Conservation (phyloP, 35 echinoderm and acorn worm species). For the Lytechinus variegatus region DNA sequence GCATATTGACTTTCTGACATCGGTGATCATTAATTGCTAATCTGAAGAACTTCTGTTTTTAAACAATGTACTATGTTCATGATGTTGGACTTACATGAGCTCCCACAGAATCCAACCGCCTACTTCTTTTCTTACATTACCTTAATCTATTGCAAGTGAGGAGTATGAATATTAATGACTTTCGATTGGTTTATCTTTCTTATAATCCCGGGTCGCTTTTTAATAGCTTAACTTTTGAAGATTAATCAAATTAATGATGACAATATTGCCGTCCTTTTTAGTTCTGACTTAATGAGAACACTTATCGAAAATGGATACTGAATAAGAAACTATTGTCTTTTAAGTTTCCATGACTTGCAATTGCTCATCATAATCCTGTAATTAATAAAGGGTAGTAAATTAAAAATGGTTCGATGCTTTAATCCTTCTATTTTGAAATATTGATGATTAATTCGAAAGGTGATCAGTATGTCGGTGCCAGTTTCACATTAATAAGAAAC, state of each 20-base stretch:
- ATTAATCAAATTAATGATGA: conserved; percentile 7
- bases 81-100: no score
- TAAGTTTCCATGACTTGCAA: background rate
- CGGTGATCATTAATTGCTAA: background rate
- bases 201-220: background rate
- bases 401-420: background rate
- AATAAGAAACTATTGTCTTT: background rate
- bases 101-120: background rate
- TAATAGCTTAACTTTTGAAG: background rate
- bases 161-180: background rate
- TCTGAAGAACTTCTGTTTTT: background rate
- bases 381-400: background rate
- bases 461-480: no score
- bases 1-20: background rate
- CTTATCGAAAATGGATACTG: background rate
- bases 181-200: background rate
- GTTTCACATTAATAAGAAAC: no score
- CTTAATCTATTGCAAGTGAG: background rate
- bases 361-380: background rate
- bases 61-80: background rate
- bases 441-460: no score
- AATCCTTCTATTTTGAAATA: no score
- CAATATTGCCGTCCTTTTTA: background rate
- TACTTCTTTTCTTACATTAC: background rate
- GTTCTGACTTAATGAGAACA: background rate